phyloP scores from a whole-genome alignment of 2,888 invertebrate species.

The Ypsolopha scabrella region DNA sequence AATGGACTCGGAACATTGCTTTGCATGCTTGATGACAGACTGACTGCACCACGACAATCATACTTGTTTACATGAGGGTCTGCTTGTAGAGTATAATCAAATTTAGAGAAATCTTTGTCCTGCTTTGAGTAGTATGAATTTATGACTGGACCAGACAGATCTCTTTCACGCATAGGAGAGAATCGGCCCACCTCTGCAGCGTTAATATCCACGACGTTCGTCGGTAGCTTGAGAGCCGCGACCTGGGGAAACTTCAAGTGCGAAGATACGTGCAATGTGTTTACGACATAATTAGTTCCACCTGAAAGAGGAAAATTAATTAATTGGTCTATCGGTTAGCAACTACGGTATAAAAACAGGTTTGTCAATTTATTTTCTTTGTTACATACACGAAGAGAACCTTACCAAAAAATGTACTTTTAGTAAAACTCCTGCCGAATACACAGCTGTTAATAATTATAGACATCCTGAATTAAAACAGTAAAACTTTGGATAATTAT shows the following conservation, averaged over 20 bases:
- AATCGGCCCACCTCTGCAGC: conserved; percentile 74
- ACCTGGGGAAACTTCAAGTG: conserved; percentile 63
- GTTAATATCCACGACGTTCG: conserved; percentile 74
- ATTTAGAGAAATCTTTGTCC: conserved; percentile 21
- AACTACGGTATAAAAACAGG: neutral
- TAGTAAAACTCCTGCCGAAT: neutral
- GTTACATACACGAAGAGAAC: neutral
- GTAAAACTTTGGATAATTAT: neutral
- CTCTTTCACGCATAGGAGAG: conserved; percentile 73
- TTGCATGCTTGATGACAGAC: conserved; percentile 78
- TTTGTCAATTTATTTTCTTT: neutral
- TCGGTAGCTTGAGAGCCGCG: conserved; percentile 68
- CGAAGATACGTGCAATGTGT: conserved; percentile 57
- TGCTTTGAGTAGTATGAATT: conserved; percentile 49
- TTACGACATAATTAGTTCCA: conserved; percentile 26
- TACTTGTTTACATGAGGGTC: conserved; percentile 76
- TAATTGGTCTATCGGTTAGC: neutral
- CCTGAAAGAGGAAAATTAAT: conserved; percentile 14
- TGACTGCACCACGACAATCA: conserved; percentile 76
- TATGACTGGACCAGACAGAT: conserved; percentile 73
- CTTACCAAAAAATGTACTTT: conserved; percentile 3
- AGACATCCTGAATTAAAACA: neutral
- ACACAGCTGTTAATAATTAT: neutral
- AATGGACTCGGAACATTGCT: conserved; percentile 81
- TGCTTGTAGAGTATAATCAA: conserved; percentile 42